Conservation (phyloP, 2,113 vertebrate species). For the Arothron firmamentum region DNA sequence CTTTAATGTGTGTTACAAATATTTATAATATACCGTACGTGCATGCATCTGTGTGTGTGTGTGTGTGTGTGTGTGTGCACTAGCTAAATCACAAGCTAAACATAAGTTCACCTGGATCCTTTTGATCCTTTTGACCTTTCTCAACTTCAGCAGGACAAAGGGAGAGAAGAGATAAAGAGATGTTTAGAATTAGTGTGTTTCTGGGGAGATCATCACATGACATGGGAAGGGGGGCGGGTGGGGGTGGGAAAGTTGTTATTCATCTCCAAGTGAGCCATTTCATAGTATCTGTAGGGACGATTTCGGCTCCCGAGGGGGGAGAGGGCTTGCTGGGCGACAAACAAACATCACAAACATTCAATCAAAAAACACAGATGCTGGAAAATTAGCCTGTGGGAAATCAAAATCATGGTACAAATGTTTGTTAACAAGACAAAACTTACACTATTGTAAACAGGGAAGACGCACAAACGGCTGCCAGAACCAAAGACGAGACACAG, state of each 20-base stretch:
- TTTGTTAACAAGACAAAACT: constrained; percentile 69
- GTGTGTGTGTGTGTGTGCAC: constrained; percentile 33
- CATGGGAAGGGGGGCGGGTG: neutral
- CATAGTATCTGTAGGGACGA: constrained; percentile 53
- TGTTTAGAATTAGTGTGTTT: constrained; percentile 83
- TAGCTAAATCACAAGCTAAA: constrained; percentile 87
- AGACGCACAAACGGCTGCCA: constrained; percentile 56
- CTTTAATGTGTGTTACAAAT: constrained; percentile 22
- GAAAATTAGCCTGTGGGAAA: constrained; percentile 78
- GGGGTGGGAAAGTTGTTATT: constrained; percentile 31
- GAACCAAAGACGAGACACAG: constrained; percentile 75
- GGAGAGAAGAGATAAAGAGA: constrained; percentile 86
- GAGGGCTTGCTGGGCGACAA: constrained; percentile 51
- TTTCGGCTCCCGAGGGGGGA: constrained; percentile 46
- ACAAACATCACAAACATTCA: constrained; percentile 62
- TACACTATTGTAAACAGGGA: constrained; percentile 42
- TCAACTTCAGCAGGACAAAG: constrained; percentile 88
- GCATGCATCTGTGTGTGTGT: constrained; percentile 3
- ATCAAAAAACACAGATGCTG: constrained; percentile 64
- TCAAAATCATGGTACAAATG: constrained; percentile 67
- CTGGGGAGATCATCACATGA: constrained; percentile 45
- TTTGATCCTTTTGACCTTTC: constrained; percentile 87
- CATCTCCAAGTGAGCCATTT: constrained; percentile 49
- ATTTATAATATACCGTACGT: constrained; percentile 17
- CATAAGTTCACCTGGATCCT: constrained; percentile 99